A percentile compares a stretch with the other conserved stretches of the same genome.
phyloP scores from a whole-genome alignment of 2,888 invertebrate species.

The Malthinus flaveolus region DNA sequence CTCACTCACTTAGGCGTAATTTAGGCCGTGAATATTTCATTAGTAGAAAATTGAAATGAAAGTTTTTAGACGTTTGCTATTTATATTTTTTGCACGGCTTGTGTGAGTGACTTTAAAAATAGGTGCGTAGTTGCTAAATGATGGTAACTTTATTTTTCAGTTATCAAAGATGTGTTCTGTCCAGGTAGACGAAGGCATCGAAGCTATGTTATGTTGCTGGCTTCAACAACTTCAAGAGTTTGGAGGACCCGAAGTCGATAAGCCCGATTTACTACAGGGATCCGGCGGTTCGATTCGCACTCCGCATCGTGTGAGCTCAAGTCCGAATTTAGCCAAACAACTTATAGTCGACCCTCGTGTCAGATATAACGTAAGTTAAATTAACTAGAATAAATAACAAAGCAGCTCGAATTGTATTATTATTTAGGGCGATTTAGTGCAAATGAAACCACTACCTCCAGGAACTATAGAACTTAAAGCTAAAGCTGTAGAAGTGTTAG shows the following conservation, averaged over 20 bases:
- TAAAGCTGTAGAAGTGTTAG: slow-evolving; percentile 77
- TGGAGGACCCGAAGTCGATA: slow-evolving; percentile 81
- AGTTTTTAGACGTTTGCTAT: neutral
- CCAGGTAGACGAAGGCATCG: slow-evolving; percentile 80
- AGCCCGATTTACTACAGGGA: slow-evolving; percentile 81
- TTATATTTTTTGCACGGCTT: neutral
- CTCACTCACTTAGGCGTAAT: neutral
- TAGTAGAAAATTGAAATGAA: neutral
- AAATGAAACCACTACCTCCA: slow-evolving; percentile 76
- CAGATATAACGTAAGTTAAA: slow-evolving; percentile 75
- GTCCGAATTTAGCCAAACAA: slow-evolving; percentile 62
- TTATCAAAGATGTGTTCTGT: slow-evolving; percentile 32
- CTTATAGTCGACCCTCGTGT: slow-evolving; percentile 73
- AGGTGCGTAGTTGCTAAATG: slow-evolving; percentile 8
- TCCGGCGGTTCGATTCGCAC: slow-evolving; percentile 68
- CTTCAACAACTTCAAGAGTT: slow-evolving; percentile 82
- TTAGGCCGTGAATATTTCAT: neutral
- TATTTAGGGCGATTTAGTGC: slow-evolving; percentile 84
- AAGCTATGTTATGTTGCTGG: slow-evolving; percentile 85
- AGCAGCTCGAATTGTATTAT: slow-evolving; percentile 10
- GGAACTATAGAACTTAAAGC: slow-evolving; percentile 72
- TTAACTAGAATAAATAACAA: neutral
- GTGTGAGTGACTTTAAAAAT: neutral
- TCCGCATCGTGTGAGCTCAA: slow-evolving; percentile 54
- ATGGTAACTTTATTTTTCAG: slow-evolving; percentile 25